Evolutionary conservation across 2,113 vertebrate species (phyloP).

Genomic region (Vulpes vulpes): DNA sequence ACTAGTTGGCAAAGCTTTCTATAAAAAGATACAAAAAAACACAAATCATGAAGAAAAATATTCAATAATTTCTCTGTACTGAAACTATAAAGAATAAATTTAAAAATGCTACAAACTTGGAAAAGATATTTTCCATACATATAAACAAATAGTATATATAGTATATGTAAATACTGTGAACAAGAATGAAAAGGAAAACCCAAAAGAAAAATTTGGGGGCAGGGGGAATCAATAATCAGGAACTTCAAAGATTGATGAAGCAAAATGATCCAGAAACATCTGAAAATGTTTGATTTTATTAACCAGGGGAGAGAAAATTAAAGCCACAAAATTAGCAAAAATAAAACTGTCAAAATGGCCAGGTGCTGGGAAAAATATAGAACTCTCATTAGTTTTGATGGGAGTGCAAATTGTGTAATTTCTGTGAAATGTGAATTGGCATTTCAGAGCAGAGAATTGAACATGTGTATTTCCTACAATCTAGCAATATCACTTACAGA

Average conservation of each 20-base stretch:
- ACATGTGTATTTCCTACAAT: background rate
- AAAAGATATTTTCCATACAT: background rate
- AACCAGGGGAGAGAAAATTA: conserved; percentile 2
- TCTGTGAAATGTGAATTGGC: background rate
- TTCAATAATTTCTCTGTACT: background rate
- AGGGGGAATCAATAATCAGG: background rate
- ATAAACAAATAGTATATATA: background rate
- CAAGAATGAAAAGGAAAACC: background rate
- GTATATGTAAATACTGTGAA: background rate
- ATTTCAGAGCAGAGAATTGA: background rate
- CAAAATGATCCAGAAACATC: background rate
- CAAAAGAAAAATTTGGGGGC: background rate
- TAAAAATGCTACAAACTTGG: background rate
- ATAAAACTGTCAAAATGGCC: background rate
- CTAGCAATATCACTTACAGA: background rate
- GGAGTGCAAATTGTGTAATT: background rate
- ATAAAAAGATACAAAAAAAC: background rate
- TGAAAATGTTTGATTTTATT: background rate
- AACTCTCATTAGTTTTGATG: background rate
- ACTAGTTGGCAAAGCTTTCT: background rate
- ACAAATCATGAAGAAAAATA: background rate
- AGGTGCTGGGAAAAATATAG: background rate
- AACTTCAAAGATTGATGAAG: background rate
- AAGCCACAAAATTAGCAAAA: conserved; percentile 16
- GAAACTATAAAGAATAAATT: background rate